These are phyloP conservation scores for Ranitomeya variabilis DNA, from an alignment of 2,113 vertebrate genomes.

Conservation along the genomic window DNA sequence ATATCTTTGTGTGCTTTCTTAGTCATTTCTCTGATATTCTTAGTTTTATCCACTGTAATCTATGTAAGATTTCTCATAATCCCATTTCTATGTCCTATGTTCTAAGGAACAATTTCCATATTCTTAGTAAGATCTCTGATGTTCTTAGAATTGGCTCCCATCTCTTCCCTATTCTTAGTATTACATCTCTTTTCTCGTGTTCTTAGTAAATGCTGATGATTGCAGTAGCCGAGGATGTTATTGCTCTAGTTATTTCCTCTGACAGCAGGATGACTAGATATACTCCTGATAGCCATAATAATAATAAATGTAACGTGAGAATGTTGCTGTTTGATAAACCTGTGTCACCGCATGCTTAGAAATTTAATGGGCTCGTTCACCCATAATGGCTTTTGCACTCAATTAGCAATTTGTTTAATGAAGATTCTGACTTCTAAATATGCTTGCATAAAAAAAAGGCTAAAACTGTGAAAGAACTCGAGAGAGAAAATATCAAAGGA, in stretches of 20 bases:
- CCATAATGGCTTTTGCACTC: constrained; percentile 51
- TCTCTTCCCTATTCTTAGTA: neutral
- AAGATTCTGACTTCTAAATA: constrained; percentile 47
- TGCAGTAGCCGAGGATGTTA: neutral
- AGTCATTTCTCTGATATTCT: neutral
- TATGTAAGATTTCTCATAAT: neutral
- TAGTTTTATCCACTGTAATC: neutral
- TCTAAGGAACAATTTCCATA: neutral
- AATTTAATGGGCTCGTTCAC: constrained; percentile 31
- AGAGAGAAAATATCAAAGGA: constrained; percentile 61
- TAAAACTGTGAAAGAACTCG: constrained; percentile 58
- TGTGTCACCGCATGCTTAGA: constrained; percentile 2
- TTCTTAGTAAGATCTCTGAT: neutral
- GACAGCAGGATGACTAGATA: neutral
- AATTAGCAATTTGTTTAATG: constrained; percentile 53
- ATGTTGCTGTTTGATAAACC: constrained; percentile 20
- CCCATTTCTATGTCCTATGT: neutral
- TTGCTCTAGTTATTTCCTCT: neutral
- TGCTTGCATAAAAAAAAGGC: constrained; percentile 40
- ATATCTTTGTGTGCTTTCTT: neutral
- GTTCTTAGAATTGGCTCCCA: neutral
- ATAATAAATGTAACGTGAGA: constrained; percentile 14
- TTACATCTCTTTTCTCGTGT: neutral
- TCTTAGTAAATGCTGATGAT: neutral
- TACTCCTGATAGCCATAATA: neutral